Conservation (phyloP, 2,797 vertebrate species). For the Prunella strophiata region DNA sequence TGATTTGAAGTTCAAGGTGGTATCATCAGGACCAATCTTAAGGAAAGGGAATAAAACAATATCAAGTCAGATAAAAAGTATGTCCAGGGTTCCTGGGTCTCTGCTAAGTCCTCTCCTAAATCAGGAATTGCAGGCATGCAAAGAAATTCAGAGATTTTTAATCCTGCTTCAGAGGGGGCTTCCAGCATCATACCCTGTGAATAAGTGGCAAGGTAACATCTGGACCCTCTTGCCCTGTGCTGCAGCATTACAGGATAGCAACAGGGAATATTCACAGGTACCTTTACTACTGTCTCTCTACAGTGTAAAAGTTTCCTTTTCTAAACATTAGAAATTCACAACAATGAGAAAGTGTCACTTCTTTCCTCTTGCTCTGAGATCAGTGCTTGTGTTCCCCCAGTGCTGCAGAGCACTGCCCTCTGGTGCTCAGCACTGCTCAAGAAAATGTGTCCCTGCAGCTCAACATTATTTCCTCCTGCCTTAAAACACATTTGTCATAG, state of each 20-base stretch:
- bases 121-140: not conserved
- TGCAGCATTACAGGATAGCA: not conserved
- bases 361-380: not conserved
- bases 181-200: not conserved
- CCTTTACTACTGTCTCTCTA: not conserved
- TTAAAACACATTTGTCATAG: not conserved
- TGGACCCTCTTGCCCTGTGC: not conserved
- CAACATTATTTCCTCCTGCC: not conserved
- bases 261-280: not conserved
- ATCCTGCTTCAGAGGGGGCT: not conserved
- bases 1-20: slow-evolving; percentile 77
- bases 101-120: not conserved
- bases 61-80: not conserved
- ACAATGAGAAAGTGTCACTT: not conserved
- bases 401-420: slow-evolving; percentile 51
- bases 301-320: not conserved
- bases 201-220: not conserved
- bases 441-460: not conserved
- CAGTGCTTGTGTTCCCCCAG: not conserved
- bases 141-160: not conserved
- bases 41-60: not conserved
- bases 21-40: slow-evolving; percentile 78
- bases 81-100: not conserved
- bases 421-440: not conserved
- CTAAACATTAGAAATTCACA: not conserved